Percentiles rank a stretch among this genome's conserved stretches.
Evolutionary conservation across 2,888 invertebrate genomes (phyloP).

Genomic region (Tipula vernalis): DNA sequence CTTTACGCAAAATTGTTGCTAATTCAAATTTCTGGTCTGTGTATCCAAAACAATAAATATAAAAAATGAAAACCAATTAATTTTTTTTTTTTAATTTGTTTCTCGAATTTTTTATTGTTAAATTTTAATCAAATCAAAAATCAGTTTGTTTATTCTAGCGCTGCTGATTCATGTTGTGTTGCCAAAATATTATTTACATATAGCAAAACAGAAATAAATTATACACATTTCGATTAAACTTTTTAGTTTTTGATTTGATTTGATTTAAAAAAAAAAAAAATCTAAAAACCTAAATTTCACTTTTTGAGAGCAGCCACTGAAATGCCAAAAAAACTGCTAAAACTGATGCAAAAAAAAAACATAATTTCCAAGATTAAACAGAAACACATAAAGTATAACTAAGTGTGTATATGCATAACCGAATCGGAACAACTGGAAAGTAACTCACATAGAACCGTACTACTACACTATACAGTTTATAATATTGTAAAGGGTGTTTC

Average conservation of each 20-base stretch:
- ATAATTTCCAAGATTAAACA: not conserved
- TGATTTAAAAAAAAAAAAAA: not conserved
- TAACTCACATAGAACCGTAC: not conserved
- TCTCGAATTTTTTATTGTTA: not conserved
- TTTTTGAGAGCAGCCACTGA: not conserved
- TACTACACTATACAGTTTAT: not conserved
- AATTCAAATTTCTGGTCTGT: not conserved
- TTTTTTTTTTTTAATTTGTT: not conserved
- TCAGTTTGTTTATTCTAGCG: not conserved
- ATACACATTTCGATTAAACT: not conserved
- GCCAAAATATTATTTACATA: not conserved
- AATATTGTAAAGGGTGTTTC: not conserved
- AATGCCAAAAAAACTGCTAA: not conserved
- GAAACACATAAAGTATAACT: not conserved
- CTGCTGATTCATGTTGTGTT: not conserved
- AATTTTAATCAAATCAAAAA: not conserved
- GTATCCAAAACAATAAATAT: not conserved
- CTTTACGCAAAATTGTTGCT: too few relatives aligned
- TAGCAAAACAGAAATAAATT: not conserved
- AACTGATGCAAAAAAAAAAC: not conserved
- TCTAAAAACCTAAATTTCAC: not conserved
- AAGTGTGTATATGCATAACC: not conserved
- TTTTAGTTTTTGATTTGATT: not conserved
- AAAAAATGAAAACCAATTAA: not conserved
- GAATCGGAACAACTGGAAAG: not conserved